A percentile compares a stretch with the other conserved stretches of the same genome.
Evolutionary conservation across 2,888 invertebrate genomes (phyloP).

Genomic region (Meghimatium bilineatum): DNA sequence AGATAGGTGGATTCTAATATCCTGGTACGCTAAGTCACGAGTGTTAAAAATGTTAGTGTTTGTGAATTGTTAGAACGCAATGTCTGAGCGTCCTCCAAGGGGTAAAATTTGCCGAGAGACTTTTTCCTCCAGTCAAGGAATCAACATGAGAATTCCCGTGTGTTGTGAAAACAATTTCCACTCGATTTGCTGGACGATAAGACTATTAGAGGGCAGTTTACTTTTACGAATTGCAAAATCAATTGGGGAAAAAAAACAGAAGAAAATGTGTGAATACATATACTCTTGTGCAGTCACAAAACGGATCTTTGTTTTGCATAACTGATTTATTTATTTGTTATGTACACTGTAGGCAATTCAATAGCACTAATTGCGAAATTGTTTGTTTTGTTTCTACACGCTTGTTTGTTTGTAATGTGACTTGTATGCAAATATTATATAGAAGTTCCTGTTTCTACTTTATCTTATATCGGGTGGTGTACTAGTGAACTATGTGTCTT

Average conservation of each 20-base stretch:
- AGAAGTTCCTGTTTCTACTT: too few species aligned
- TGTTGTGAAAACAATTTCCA: constrained; percentile 9
- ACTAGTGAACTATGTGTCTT: too few species aligned
- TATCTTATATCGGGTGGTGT: too few species aligned
- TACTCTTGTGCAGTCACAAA: too few species aligned
- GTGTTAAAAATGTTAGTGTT: background rate
- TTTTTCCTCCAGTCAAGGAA: background rate
- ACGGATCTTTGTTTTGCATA: too few species aligned
- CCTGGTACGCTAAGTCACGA: background rate
- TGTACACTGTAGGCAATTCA: too few species aligned
- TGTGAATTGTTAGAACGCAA: background rate
- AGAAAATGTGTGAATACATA: background rate
- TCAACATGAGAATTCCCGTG: background rate
- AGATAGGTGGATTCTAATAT: background rate
- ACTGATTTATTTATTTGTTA: too few species aligned
- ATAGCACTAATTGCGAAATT: too few species aligned
- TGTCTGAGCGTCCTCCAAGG: background rate
- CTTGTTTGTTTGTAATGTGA: too few species aligned
- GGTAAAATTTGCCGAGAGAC: background rate
- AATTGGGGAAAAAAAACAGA: background rate
- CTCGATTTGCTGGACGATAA: constrained; percentile 4
- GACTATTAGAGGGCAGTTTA: constrained; percentile 7
- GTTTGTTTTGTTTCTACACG: too few species aligned
- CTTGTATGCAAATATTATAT: too few species aligned
- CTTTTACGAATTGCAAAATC: background rate